A percentile compares a stretch with the other conserved stretches of the same genome.
These are phyloP conservation scores for Linnaemya tessellans DNA, from an alignment of 2,888 invertebrate species.

Conservation along the genomic window DNA sequence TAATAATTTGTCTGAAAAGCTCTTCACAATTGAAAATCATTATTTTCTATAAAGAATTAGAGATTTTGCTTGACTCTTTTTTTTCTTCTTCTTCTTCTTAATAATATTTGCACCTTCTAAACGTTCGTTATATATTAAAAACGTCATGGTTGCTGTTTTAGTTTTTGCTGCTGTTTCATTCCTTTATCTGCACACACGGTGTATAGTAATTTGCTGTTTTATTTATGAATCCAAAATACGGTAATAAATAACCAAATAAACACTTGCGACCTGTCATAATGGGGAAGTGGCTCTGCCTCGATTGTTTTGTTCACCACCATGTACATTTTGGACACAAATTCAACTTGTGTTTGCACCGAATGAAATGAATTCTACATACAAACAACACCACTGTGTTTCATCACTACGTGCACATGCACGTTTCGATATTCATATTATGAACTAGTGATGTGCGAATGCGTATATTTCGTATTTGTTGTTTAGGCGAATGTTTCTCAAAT, in stretches of 20 bases:
- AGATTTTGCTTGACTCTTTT: conserved; percentile 15
- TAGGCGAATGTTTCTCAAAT: too few relatives aligned
- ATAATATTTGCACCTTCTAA: conserved; percentile 34
- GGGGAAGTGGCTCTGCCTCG: conserved; percentile 71
- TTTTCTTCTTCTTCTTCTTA: too few relatives aligned
- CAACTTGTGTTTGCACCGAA: conserved; percentile 64
- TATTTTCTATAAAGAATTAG: background rate
- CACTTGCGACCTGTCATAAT: conserved; percentile 77
- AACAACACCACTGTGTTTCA: background rate
- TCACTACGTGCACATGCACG: background rate
- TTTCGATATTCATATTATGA: background rate
- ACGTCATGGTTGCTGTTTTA: conserved; percentile 30
- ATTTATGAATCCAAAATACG: conserved; percentile 78
- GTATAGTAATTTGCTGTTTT: conserved; percentile 75
- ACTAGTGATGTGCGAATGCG: too few relatives aligned
- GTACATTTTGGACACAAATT: conserved; percentile 38
- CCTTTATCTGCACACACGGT: conserved; percentile 59
- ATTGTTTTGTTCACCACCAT: conserved; percentile 55
- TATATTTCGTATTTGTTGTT: too few relatives aligned
- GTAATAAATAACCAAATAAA: conserved; percentile 80
- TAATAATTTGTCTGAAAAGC: too few relatives aligned
- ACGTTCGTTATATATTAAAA: conserved; percentile 16
- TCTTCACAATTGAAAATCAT: background rate
- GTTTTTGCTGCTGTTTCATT: conserved; percentile 25
- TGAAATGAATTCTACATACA: conserved; percentile 29